These are phyloP conservation scores for Pardalotus punctatus DNA, from an alignment of 2,113 vertebrate species.

Conservation along the genomic window DNA sequence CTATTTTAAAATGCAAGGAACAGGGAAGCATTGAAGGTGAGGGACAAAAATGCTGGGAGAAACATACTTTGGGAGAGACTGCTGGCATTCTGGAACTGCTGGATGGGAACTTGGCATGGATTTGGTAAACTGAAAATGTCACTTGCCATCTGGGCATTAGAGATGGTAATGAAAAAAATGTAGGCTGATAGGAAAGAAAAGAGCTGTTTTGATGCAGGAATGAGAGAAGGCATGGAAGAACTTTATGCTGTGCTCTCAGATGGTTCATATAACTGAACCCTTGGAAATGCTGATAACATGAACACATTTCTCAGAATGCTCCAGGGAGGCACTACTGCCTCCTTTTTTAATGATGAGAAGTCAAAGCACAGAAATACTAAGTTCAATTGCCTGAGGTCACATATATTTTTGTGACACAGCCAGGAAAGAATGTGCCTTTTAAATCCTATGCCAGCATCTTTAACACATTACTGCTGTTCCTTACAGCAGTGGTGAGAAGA, in stretches of 20 bases:
- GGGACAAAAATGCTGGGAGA: background rate
- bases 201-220: background rate
- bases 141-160: background rate
- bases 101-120: background rate
- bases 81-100: background rate
- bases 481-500: slow-evolving; percentile 1
- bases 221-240: background rate
- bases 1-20: background rate
- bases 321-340: background rate
- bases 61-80: background rate
- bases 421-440: slow-evolving; percentile 51
- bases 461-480: slow-evolving; percentile 5
- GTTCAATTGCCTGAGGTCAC: slow-evolving; percentile 23
- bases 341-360: slow-evolving; percentile 9
- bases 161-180: background rate
- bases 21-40: background rate
- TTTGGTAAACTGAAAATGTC: background rate
- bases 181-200: background rate
- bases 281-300: background rate
- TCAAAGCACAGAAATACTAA: slow-evolving; percentile 6
- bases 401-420: slow-evolving; percentile 20
- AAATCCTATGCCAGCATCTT: slow-evolving; percentile 10
- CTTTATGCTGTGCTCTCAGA: background rate
- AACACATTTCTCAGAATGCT: background rate
- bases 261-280: background rate